Evolutionary conservation across 2,888 invertebrate species (phyloP), one percentile per base, ranked within the genome.

Genomic region (Adelognathus sp.): DNA sequence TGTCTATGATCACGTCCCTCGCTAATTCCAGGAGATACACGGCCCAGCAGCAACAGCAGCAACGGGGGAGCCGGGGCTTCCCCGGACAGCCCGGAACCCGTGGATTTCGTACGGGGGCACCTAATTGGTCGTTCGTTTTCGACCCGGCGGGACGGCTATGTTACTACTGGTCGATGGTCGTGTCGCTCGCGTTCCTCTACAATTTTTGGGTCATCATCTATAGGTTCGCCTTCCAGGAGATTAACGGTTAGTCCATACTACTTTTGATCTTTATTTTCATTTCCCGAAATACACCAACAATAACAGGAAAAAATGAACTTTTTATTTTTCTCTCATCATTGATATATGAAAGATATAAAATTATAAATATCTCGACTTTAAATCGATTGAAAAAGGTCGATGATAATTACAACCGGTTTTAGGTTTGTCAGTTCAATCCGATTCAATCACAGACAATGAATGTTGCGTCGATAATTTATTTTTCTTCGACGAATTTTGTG

Each of bases 151-250:
- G 99, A 82, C 95, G 98, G 66, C 94, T 99, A 82, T 98, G 97
- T 92, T 98, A 98, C 93, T 98, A 98, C 91, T 98, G 98, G 98
- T 98, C 98, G 87, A 97, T 98, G 96, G 97, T 98, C 86, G 98
- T 98, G 86, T 98, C 98, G 85, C 95, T 98, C 90, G 98, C 98
- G 90, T 98, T 98, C 93, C 95, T 98, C 89, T 98, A 98, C 93
- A 98, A 98, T 93, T 97, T 98, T 91, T 98, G 98, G 98, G 98
- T 98, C 92, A 98, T 99, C 93, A 98, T 98, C 92, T 99, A 98
- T 94, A 96, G 99, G 93, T 99, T 98, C 94, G 98, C 99, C 93
- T 99, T 99, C 93, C 97, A 98, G 93, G 99, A 99, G 93, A 98
- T 98, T 89, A 97, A 97, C 92, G 95, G 96, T 95, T 88, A 94